Percentiles rank a stretch among this genome's conserved stretches.
Evolutionary conservation across 2,113 vertebrate species (phyloP).

Genomic region (Corydoras sp.): DNA sequence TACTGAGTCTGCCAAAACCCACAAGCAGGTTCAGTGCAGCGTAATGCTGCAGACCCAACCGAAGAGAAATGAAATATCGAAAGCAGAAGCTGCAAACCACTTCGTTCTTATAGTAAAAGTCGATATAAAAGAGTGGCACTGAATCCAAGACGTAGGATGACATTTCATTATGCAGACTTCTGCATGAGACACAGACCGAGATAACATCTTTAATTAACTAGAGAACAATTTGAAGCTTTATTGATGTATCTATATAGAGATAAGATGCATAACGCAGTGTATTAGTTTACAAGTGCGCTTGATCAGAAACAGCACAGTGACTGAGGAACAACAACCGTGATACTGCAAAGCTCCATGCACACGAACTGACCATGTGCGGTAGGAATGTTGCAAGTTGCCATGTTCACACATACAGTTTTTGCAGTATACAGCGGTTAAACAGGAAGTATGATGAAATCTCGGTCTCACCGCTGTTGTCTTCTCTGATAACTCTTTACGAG

Average conservation of each 20-base stretch:
- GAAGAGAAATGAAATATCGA: not conserved
- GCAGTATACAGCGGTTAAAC: too few relatives aligned
- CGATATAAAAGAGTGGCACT: not conserved
- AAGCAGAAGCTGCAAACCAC: not conserved
- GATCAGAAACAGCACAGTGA: too few relatives aligned
- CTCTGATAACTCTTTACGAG: too few relatives aligned
- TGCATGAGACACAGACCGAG: not conserved
- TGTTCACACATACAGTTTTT: too few relatives aligned
- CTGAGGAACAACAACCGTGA: too few relatives aligned
- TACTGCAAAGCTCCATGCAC: too few relatives aligned
- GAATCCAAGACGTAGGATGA: slow-evolving; percentile 4
- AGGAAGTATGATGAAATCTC: too few relatives aligned
- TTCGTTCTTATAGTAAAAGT: not conserved
- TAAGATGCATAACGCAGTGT: not conserved
- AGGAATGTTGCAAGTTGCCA: too few relatives aligned
- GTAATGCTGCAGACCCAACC: not conserved
- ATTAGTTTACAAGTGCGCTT: not conserved
- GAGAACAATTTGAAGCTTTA: not conserved
- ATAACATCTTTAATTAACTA: slow-evolving; percentile 22
- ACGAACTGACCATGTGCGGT: too few relatives aligned
- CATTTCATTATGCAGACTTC: not conserved
- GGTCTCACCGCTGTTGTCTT: too few relatives aligned
- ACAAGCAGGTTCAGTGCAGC: too few relatives aligned
- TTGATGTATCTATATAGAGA: not conserved
- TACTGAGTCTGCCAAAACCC: too few relatives aligned